Evolutionary conservation across 2,888 invertebrate species (phyloP).

Genomic region (Lacanobia wlatinum): DNA sequence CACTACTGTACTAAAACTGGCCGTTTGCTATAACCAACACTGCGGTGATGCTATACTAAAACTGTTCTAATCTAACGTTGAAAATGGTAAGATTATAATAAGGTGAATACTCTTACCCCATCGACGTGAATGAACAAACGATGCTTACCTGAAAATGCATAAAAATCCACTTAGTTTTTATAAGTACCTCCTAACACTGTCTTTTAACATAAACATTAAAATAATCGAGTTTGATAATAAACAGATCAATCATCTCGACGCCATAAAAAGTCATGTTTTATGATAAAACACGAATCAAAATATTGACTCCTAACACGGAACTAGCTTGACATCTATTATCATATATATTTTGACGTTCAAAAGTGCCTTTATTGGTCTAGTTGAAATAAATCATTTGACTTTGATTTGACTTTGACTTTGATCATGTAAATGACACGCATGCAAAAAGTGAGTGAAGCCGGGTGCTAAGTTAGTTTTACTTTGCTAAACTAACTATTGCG

Average conservation of each 20-base stretch:
- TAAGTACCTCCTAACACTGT: background rate
- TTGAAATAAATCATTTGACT: too few species aligned
- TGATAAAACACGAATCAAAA: constrained; percentile 36
- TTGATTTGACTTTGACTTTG: too few species aligned
- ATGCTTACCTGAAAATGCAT: constrained; percentile 36
- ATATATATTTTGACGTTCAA: too few species aligned
- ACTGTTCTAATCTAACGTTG: background rate
- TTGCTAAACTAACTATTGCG: too few species aligned
- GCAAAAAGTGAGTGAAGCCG: background rate
- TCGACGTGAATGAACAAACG: background rate
- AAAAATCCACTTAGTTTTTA: background rate
- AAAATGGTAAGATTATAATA: background rate
- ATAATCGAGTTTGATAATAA: constrained; percentile 3
- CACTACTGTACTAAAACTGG: too few species aligned
- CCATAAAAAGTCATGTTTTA: constrained; percentile 27
- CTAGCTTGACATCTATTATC: constrained; percentile 39
- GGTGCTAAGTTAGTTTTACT: background rate
- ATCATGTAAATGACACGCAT: constrained; percentile 41
- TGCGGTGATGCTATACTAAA: too few species aligned
- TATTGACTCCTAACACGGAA: constrained; percentile 34
- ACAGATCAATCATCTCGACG: constrained; percentile 17
- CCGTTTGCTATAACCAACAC: background rate
- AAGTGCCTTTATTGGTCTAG: too few species aligned
- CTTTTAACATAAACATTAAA: background rate
- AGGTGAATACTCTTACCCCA: constrained; percentile 16